A percentile compares a stretch with the other conserved stretches of the same genome.
phyloP scores from a whole-genome alignment of 2,113 vertebrate species.

The Smithornis capensis region DNA sequence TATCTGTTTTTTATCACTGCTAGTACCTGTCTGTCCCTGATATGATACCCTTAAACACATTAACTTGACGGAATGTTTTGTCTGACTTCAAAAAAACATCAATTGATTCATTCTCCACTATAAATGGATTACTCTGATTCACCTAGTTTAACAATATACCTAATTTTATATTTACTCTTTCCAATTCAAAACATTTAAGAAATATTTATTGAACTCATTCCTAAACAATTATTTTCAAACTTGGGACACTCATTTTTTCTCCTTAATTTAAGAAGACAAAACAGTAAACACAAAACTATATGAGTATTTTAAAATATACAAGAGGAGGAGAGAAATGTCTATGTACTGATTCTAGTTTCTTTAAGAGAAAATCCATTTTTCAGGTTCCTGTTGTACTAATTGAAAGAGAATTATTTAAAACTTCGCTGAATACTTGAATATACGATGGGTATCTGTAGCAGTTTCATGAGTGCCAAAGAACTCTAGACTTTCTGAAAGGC shows the following conservation, averaged over 20 bases:
- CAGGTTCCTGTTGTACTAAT: slow-evolving; percentile 67
- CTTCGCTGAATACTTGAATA: slow-evolving; percentile 73
- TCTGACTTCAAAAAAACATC: slow-evolving; percentile 71
- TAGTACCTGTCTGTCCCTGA: slow-evolving; percentile 78
- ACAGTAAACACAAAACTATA: slow-evolving; percentile 47
- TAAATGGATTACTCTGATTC: slow-evolving; percentile 46
- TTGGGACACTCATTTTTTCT: neutral
- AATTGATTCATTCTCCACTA: slow-evolving; percentile 49
- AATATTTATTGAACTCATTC: slow-evolving; percentile 13
- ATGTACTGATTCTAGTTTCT: slow-evolving; percentile 60
- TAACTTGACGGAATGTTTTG: slow-evolving; percentile 74
- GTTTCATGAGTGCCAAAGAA: slow-evolving; percentile 65
- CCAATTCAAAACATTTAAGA: slow-evolving; percentile 4
- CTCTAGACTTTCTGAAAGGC: slow-evolving; percentile 60
- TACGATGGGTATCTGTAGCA: slow-evolving; percentile 55
- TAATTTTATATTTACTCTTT: slow-evolving; percentile 19
- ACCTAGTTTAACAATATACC: slow-evolving; percentile 25
- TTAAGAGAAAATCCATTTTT: slow-evolving; percentile 73
- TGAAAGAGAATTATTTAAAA: slow-evolving; percentile 81
- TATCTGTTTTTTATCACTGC: slow-evolving; percentile 79
- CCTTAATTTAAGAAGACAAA: slow-evolving; percentile 44
- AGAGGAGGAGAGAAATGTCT: slow-evolving; percentile 31
- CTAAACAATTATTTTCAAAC: slow-evolving; percentile 16
- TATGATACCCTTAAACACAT: slow-evolving; percentile 72
- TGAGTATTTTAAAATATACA: slow-evolving; percentile 55